Evolutionary conservation across 2,797 vertebrate genomes (phyloP), one percentile per base, ranked within the genome.

Genomic region (Syndactyla subalaris): DNA sequence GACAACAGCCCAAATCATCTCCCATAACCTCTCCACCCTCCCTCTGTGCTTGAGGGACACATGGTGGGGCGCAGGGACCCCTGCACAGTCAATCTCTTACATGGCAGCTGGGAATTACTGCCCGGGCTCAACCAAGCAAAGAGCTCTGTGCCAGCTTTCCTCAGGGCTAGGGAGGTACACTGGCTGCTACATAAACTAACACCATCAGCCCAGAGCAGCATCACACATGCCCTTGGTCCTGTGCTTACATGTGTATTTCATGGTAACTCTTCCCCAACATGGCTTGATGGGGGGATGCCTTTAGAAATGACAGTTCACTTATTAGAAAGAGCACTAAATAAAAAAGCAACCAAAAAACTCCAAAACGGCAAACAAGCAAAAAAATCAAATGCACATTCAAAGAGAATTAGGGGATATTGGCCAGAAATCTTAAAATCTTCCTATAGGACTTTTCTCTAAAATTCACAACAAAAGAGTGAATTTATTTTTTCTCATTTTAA

Each of bases 221-320:
- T 22, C 22, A 61, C 38, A 13, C 36, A 22, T 10, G 1, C 38
- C 34, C 6, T 2, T 7, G 54, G 23, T 29, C 58, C 36, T 43
- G 5, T 14, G 6, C 34, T 48, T 58, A 18, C 14, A 41, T 0
- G 0, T 1, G 4, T 22, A 0, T 74, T 57, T n/a, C 34, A 29
- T 9, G 14, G 18, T 39, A 57, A 39, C 16, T 34, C 41, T 67
- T 55, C 27, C 39, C 32, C 3, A 3, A 1, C 7, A 8, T 4
- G 22, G 10, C 9, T 14, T 34, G 32, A 6, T 21, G 12, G 8
- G 2, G 18, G 9, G 1, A 4, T 59, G 32, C 9, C 57, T 84
- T 84, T 41, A 58, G 66, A 81, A 19, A 27, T 49, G 30, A 10
- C 22, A 38, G 12, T 43, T 48, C 34, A 7, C 26, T 55, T 48